A percentile compares a stretch with the other conserved stretches of the same genome.
Conservation (phyloP, 2,888 invertebrate genomes). For the Dendrolimus houi region DNA sequence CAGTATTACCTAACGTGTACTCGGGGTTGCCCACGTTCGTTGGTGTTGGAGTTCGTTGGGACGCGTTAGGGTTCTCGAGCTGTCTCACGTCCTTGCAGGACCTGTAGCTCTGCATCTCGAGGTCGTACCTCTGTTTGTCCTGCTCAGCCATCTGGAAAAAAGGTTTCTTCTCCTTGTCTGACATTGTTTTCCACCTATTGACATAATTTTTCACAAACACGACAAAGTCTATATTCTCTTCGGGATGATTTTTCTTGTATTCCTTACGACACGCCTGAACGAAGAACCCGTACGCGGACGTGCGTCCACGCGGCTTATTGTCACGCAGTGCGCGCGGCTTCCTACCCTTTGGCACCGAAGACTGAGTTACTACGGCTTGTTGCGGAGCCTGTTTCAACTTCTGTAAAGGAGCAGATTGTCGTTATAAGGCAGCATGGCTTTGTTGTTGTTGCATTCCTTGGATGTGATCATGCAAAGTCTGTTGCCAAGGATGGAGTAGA, state of each 20-base stretch:
- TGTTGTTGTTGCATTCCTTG: conserved; percentile 68
- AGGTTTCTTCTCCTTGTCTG: conserved; percentile 97
- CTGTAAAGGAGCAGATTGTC: conserved; percentile 66
- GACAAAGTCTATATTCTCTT: conserved; percentile 97
- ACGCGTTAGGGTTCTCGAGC: conserved; percentile 98
- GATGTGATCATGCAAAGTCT: conserved; percentile 60
- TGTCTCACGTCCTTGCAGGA: conserved; percentile 92
- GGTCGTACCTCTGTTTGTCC: conserved; percentile 96
- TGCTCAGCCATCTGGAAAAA: conserved; percentile 99
- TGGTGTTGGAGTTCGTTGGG: conserved; percentile 97
- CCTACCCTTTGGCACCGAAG: conserved; percentile 75
- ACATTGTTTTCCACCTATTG: conserved; percentile 99
- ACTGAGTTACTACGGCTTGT: conserved; percentile 64
- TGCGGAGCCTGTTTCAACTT: conserved; percentile 70
- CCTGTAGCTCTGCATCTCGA: conserved; percentile 96
- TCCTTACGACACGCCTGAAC: conserved; percentile 99
- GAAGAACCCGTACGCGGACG: conserved; percentile 98
- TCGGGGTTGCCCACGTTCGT: conserved; percentile 95
- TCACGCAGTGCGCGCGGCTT: conserved; percentile 84
- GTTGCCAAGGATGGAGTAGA: conserved; percentile 61
- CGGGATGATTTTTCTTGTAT: conserved; percentile 99
- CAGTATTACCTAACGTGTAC: conserved; percentile 96
- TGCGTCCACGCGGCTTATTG: conserved; percentile 93
- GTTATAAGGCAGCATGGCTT: conserved; percentile 63
- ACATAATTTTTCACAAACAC: conserved; percentile 99